Base-by-base conservation (phyloP, 2,797 vertebrate species). In the Chelidonichthys spinosus region DNA sequence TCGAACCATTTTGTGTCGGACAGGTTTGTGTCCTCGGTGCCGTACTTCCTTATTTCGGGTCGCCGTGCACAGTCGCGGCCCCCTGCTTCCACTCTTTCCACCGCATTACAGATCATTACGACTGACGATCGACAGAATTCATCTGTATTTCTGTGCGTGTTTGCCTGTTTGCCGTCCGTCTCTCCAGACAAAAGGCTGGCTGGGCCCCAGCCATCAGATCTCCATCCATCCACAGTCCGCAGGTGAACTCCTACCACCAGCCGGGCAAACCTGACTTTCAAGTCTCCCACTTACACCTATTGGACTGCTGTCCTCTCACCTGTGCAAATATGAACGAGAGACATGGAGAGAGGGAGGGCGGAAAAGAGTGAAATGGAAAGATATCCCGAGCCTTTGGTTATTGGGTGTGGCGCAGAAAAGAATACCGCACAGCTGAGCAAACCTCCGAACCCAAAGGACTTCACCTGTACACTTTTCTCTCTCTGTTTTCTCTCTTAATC, bases 361-460 rank as follows among this genome's bases (percentile, higher is more conserved):
- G 75, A 83, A 85, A 84, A 72, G 71, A 82, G 76, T 75, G 87
- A 85, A 91, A 85, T 88, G 87, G 85, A 90, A 90, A 89, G 85
- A 91, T 83, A 82, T 87, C 82, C 84, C 58, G 25, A 33, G 87
- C 82, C 92, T 93, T 92, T 92, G 89, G 89, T 92, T 91, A 83
- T 85, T 82, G 92, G 94, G 94, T 92, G 93, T 91, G 93, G 91
- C 71, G 2, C 85, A 81, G 86, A 90, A 87, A 87, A 91, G 86
- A 94, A 95, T 92, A 91, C 87, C 33, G 66, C 92, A 89, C 94
- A 95, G 94, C 94, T 95, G 94, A 95, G 94, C 93, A 95, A 95
- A 95, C 93, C 92, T 92, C 72, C 81, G 75, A 76, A 76, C 90
- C 91, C 91, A 91, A 87, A 91, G 90, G 92, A 92, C 85, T 83